These are phyloP conservation scores for Gobionotothen gibberifrons DNA, from an alignment of 2,797 vertebrate genomes.

Conservation along the genomic window DNA sequence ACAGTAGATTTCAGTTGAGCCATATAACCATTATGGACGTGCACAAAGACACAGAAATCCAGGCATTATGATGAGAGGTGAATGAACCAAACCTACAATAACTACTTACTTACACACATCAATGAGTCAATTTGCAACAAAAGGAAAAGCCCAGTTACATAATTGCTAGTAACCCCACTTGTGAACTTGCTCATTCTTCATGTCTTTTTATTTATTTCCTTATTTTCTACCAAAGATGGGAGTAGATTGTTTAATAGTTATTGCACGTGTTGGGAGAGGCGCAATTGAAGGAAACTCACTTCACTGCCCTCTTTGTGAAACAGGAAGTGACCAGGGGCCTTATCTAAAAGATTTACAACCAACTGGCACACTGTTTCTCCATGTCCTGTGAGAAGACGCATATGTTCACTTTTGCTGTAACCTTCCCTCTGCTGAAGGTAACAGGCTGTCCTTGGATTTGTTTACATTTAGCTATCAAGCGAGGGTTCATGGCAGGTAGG, in stretches of 20 bases:
- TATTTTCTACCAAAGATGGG: background rate
- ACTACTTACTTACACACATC: background rate
- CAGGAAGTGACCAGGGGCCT: constrained; percentile 68
- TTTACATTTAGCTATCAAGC: constrained; percentile 26
- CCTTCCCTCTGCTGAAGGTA: constrained; percentile 23
- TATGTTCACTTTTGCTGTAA: constrained; percentile 27
- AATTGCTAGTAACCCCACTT: background rate
- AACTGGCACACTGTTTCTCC: constrained; percentile 36
- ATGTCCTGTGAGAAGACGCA: constrained; percentile 49
- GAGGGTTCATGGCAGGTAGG: constrained; percentile 28
- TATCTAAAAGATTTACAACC: constrained; percentile 67
- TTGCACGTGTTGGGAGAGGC: constrained; percentile 27
- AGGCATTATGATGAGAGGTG: constrained; percentile 12
- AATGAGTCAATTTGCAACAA: background rate
- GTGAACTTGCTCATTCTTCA: background rate
- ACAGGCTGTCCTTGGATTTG: constrained; percentile 20
- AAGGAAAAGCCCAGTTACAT: background rate
- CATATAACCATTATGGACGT: constrained; percentile 40
- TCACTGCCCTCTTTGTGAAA: constrained; percentile 53
- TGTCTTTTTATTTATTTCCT: constrained; percentile 4
- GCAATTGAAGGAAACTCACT: constrained; percentile 53
- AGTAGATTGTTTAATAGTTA: background rate
- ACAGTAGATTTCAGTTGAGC: constrained; percentile 29
- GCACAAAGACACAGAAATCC: constrained; percentile 24
- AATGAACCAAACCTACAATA: constrained; percentile 8